These are phyloP conservation scores for Apeira syringaria DNA, from an alignment of 2,888 invertebrate genomes.

Conservation along the genomic window DNA sequence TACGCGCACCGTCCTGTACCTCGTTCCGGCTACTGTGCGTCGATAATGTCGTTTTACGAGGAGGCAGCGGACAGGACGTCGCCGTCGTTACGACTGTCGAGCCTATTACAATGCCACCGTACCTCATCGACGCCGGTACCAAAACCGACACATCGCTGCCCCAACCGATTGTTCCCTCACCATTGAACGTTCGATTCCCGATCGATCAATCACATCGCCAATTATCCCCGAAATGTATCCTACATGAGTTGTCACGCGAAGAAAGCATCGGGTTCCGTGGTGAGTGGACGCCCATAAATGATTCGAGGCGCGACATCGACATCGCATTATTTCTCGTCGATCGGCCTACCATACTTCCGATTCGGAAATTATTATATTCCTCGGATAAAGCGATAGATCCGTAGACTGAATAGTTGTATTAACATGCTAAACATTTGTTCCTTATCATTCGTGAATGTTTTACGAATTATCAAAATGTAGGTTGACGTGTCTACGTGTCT, in stretches of 20 bases:
- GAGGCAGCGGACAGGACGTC: conserved; percentile 81
- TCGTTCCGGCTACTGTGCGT: conserved; percentile 83
- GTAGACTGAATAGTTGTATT: conserved; percentile 61
- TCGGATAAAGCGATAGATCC: conserved; percentile 65
- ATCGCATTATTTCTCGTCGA: conserved; percentile 77
- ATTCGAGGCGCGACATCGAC: conserved; percentile 77
- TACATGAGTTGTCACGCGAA: conserved; percentile 22
- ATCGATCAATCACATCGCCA: conserved; percentile 43
- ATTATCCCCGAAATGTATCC: conserved; percentile 60
- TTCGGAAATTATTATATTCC: conserved; percentile 81
- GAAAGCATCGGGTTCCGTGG: conserved; percentile 35
- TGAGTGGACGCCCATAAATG: conserved; percentile 66
- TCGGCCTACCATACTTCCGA: conserved; percentile 80
- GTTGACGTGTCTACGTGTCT: conserved; percentile 49
- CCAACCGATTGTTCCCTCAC: conserved; percentile 56
- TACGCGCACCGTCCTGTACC: conserved; percentile 79
- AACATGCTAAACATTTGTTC: conserved; percentile 62
- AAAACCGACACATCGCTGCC: conserved; percentile 52
- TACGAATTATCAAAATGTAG: conserved; percentile 55
- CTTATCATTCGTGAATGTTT: conserved; percentile 60
- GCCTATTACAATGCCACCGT: conserved; percentile 80
- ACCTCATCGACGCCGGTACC: conserved; percentile 63
- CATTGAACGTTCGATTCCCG: conserved; percentile 57
- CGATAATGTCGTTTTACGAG: conserved; percentile 83
- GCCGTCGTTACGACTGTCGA: conserved; percentile 79